Evolutionary conservation across 2,888 invertebrate genomes (phyloP), one percentile per base, ranked within the genome.

Genomic region (Sesia apiformis): DNA sequence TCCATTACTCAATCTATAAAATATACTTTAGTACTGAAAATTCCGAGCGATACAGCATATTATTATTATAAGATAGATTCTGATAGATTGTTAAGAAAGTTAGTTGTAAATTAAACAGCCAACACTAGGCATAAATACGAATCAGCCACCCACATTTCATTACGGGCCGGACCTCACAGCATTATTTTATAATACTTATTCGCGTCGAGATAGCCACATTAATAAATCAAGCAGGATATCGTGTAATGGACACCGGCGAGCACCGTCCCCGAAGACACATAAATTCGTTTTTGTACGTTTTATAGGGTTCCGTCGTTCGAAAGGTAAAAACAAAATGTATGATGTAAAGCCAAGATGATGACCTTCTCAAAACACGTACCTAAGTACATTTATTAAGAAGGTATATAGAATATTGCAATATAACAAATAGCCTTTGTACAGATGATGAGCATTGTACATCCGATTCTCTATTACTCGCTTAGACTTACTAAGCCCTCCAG

Each of bases 191-290:
- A 74, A 39, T 73, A 72, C 66, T 69, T 75, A 72, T 78, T 77
- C 72, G 73, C 75, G 59, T 56, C 70, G 74, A 75, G 79, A 78
- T 81, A 77, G 73, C 73, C 70, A 72, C 67, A 67, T 72, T 75
- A 83, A 85, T 86, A 87, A 86, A 88, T 87, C 86, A 86, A 79
- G 78, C 61, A 79, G 83, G 84, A 85, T 84, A 86, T 81, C 83
- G 74, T 76, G 84, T 84, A 86, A 85, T 83, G 83, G 83, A 84
- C 81, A 84, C 83, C 81, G 67, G 61, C 62, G 65, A 65, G 67
- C 66, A 72, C 64, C 63, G 76, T 84, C 85, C 83, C 84, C 66
- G 70, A 72, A 72, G 84, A 81, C 73, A 75, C 80, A 84, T 86
- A 85, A 85, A 86, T 86, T 82, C 69, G 77, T 79, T 83, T 84